Percentiles rank a stretch among this genome's conserved stretches.
Conservation (phyloP, 2,113 vertebrate genomes). For the Lota lota region DNA sequence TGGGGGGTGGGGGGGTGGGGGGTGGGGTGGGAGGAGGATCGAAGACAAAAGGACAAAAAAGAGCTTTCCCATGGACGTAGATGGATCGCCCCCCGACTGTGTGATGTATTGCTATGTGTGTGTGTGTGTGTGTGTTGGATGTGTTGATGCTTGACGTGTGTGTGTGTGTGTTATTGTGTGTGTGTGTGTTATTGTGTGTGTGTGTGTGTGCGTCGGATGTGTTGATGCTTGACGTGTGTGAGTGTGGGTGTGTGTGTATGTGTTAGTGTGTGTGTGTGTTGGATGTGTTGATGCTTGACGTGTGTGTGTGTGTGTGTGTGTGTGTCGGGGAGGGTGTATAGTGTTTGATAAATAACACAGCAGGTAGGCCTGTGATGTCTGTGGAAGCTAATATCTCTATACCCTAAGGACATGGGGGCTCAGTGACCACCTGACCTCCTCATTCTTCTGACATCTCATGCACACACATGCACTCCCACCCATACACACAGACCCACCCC, state of each 20-base stretch:
- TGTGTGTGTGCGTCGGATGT: not conserved
- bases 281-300: not conserved
- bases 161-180: too few relatives aligned
- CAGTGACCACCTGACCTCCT: slow-evolving; percentile 64
- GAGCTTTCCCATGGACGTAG: slow-evolving; percentile 49
- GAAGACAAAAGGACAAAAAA: slow-evolving; percentile 22
- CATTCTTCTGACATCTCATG: not conserved
- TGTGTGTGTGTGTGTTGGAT: not conserved
- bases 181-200: too few relatives aligned
- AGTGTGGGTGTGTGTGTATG: slow-evolving; percentile 43
- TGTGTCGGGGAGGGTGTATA: slow-evolving; percentile 33
- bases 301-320: slow-evolving; percentile 44
- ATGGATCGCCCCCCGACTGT: slow-evolving; percentile 56
- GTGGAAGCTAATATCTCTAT: slow-evolving; percentile 64
- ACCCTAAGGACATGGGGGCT: slow-evolving; percentile 52
- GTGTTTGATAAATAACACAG: slow-evolving; percentile 59
- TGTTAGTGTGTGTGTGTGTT: not conserved
- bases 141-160: too few relatives aligned
- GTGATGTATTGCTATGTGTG: slow-evolving; percentile 30
- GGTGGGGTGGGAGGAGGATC: not conserved
- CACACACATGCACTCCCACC: slow-evolving; percentile 5
- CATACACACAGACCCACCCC: slow-evolving; percentile 3
- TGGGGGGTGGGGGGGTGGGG: too few relatives aligned
- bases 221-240: slow-evolving; percentile 20
- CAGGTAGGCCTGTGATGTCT: slow-evolving; percentile 60